These are phyloP conservation scores for Cephus runcator DNA, from an alignment of 2,888 invertebrate genomes.

Conservation along the genomic window DNA sequence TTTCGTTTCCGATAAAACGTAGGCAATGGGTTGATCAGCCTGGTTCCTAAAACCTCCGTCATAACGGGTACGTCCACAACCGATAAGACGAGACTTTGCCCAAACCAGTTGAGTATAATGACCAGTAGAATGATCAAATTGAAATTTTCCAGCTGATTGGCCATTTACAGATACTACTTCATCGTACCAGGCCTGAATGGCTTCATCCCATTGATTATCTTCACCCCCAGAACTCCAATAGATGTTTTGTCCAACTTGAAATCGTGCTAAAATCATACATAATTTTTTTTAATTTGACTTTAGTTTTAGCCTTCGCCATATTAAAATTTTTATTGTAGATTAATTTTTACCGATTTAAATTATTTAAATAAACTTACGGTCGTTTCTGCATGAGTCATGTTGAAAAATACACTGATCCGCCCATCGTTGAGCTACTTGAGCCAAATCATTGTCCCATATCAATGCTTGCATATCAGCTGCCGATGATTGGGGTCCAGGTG, in stretches of 20 bases:
- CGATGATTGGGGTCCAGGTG: slow-evolving; percentile 58
- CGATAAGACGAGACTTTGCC: slow-evolving; percentile 15
- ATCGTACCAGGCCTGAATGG: slow-evolving; percentile 54
- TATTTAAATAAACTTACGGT: slow-evolving; percentile 35
- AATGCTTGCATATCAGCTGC: slow-evolving; percentile 61
- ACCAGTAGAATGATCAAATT: slow-evolving; percentile 5
- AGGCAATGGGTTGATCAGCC: slow-evolving; percentile 9
- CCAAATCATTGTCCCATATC: slow-evolving; percentile 60
- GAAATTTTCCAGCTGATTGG: background rate
- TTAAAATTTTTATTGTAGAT: background rate
- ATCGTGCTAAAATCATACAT: slow-evolving; percentile 40
- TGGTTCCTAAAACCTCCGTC: background rate
- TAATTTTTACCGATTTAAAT: background rate
- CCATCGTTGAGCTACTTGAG: slow-evolving; percentile 59
- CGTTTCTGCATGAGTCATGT: slow-evolving; percentile 60
- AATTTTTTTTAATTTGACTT: background rate
- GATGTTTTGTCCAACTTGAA: slow-evolving; percentile 63
- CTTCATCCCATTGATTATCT: slow-evolving; percentile 47
- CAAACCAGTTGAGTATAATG: slow-evolving; percentile 20
- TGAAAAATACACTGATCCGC: slow-evolving; percentile 60
- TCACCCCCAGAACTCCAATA: slow-evolving; percentile 31
- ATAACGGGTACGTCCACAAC: slow-evolving; percentile 18
- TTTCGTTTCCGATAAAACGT: slow-evolving; percentile 1
- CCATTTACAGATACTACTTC: slow-evolving; percentile 47
- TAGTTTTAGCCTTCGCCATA: background rate